Evolutionary conservation across 2,113 vertebrate species (phyloP), one percentile per base, ranked within the genome.

Genomic region (Hippocampus abdominalis): DNA sequence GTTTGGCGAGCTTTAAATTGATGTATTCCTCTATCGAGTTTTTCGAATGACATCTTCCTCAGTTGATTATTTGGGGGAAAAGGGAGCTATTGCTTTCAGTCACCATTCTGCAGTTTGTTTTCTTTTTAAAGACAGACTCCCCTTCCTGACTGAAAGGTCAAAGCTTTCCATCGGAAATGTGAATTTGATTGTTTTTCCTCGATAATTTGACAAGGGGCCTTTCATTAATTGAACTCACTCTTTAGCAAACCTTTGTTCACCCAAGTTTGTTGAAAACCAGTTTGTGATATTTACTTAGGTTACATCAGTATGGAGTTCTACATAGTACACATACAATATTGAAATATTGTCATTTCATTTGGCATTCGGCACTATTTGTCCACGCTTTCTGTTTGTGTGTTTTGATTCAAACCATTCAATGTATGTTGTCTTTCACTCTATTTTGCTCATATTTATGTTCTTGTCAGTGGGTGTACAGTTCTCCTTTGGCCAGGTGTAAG

Each of bases 141-240:
- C 32, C 68, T 76, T 65, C 70, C 51, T 68, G 69, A 66, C 81
- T 39, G 64, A 4, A 1, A 66, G 83, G 80, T 86, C 69, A 82
- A 29, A 59, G 65, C 29, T 84, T 87, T 85, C 80, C 83, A 86
- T 75, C 44, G 54, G 63, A 83, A 61, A 32, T 0, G 1, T 36
- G 60, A 81, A 68, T 81, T 60, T 25, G 3, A 69, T 20, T 0
- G 1, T 64, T 49, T 68, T 64, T 23, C 70, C 16, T 49, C 21
- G 57, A 54, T 76, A 53, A 71, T 62, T 70, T 49, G 59, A 70
- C 51, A 69, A 32, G 25, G 42, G 65, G 13, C 51, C 21, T 69
- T 66, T 67, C 56, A 32, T 70, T 42, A 59, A 32, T 56, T 44
- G 68, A 70, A 69, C 57, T 39, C 40, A 13, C 3, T 44, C 46